Evolutionary conservation across 2,797 vertebrate species (phyloP).

Genomic region (Bradypus variegatus): DNA sequence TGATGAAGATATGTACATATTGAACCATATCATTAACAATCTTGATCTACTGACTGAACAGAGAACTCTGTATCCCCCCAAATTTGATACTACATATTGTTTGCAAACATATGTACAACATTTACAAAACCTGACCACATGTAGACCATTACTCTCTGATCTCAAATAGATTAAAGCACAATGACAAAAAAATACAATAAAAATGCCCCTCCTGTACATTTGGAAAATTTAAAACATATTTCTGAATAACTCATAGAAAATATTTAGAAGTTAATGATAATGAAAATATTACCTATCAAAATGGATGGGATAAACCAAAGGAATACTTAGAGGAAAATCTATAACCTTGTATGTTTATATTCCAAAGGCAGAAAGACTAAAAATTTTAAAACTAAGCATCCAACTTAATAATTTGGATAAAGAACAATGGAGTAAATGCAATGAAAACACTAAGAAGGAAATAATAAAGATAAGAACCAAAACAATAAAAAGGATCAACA

Average conservation of each 20-base stretch:
- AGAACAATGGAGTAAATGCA: not conserved
- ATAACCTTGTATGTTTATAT: not conserved
- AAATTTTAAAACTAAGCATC: not conserved
- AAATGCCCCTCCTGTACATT: not conserved
- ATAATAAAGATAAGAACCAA: not conserved
- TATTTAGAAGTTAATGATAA: not conserved
- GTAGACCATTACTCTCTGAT: not conserved
- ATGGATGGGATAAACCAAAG: not conserved
- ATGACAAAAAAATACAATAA: not conserved
- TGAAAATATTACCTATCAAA: not conserved
- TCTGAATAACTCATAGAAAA: too few species aligned
- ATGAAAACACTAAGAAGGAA: not conserved
- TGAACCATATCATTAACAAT: not conserved
- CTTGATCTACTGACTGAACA: not conserved
- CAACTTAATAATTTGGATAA: not conserved
- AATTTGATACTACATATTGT: not conserved
- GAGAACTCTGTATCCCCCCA: not conserved
- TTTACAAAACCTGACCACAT: not conserved
- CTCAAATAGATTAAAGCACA: not conserved
- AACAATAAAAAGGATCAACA: not conserved
- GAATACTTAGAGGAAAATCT: not conserved
- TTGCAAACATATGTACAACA: not conserved
- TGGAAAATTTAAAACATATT: not conserved
- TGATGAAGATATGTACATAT: not conserved
- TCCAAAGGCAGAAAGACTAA: not conserved